Evolutionary conservation across 2,888 invertebrate genomes (phyloP), one percentile per base, ranked within the genome.

Genomic region (Eupithecia tripunctaria): DNA sequence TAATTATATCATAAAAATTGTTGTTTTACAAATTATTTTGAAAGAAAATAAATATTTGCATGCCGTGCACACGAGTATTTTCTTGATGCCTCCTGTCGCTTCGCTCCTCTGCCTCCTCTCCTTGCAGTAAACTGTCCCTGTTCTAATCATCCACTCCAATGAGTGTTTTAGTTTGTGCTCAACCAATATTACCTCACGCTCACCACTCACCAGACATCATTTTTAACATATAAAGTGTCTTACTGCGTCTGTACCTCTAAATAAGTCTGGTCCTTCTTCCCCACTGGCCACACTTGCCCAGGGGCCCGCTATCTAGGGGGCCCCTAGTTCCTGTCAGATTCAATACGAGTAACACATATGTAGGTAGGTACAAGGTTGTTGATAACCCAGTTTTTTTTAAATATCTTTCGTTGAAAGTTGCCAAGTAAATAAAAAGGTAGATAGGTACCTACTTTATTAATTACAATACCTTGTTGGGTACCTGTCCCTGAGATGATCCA

Each of bases 11-110:
- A 43, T 43, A 4, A 43, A 85, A 89, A 91, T 90, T 91, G 93
- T 94, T 93, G 90, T 92, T n/a, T 92, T 89, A 93, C 87, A 91
- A 89, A 92, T 91, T 93, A 93, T 93, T 94, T 94, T 93, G 85
- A 89, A 89, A 82, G 82, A 91, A 91, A 94, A 93, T 92, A 93
- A 93, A 93, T 80, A 86, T 84, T 89, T 91, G 94, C 94, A 94
- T 93, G 94, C 88, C 80, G 82, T 93, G 94, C 94, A 93, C 83
- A 84, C 74, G 74, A 74, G 86, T 86, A 84, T 91, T 91, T 80
- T 80, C 79, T 84, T 81, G 68, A 62, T 71, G 41, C 10, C 18
- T 29, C 29, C 68, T 73, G 62, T 62, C 67, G 68, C 75, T 67
- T 56, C 32, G 15, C 36, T n/a, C 36, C 36, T 36, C 36, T 63